These are phyloP conservation scores for Macrotrachela quadricornifera DNA, from an alignment of 1,140 invertebrate genomes.

Conservation along the genomic window DNA sequence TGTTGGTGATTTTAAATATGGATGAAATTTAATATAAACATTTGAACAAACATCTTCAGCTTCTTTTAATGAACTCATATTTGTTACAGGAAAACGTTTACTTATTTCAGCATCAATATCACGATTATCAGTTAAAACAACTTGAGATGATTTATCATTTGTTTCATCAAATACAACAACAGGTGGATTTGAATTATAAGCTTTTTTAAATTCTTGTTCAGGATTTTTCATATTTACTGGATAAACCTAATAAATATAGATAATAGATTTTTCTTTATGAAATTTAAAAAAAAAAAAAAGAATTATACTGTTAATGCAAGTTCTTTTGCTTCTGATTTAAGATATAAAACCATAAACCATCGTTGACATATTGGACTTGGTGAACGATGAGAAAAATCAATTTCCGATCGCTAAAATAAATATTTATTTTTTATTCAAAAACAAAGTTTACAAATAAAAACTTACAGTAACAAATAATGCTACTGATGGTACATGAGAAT, in stretches of 20 bases:
- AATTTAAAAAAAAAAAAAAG: too few relatives aligned
- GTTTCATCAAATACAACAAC: constrained; percentile 6
- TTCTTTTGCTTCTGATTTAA: constrained; percentile 6
- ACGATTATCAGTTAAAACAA: constrained; percentile 8
- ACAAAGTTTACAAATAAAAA: too few relatives aligned
- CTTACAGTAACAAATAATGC: too few relatives aligned
- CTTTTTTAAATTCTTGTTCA: constrained; percentile 6
- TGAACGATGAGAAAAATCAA: constrained; percentile 5
- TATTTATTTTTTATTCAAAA: not conserved
- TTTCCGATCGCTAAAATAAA: not conserved
- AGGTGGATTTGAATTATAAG: constrained; percentile 4
- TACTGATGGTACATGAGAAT: too few relatives aligned
- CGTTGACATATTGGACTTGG: constrained; percentile 8
- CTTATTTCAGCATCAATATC: constrained; percentile 6
- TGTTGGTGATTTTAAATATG: constrained; percentile 2
- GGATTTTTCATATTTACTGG: constrained; percentile 9
- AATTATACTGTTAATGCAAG: constrained; percentile 1
- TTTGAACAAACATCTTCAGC: constrained; percentile 5
- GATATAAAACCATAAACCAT: constrained; percentile 8
- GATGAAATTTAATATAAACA: constrained; percentile 8
- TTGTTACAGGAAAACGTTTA: not conserved
- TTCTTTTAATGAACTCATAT: constrained; percentile 4
- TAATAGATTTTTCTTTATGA: too few relatives aligned
- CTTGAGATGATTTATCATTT: not conserved
- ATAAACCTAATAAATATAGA: not conserved